Percentiles rank a stretch among this genome's conserved stretches.
Evolutionary conservation across 2,888 invertebrate species (phyloP).

Genomic region (Alcis repandata): DNA sequence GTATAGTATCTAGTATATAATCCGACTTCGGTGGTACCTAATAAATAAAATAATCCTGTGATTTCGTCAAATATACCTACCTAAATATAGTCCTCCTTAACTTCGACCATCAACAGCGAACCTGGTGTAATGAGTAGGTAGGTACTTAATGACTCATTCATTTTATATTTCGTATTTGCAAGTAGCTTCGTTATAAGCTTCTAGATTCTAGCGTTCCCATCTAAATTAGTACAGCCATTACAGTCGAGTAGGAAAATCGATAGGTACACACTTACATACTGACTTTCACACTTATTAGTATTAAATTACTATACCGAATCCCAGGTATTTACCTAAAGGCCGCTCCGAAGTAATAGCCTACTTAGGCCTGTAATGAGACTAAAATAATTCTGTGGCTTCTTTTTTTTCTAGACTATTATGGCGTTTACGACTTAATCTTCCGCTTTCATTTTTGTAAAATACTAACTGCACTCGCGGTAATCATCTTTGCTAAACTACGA

Average conservation of each 20-base stretch:
- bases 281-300: slow-evolving; percentile 7
- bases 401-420: slow-evolving; percentile 13
- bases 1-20: too few species aligned
- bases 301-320: slow-evolving; percentile 51
- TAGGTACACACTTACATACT: background rate
- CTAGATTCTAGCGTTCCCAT: too few species aligned
- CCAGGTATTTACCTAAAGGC: slow-evolving; percentile 35
- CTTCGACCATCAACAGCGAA: too few species aligned
- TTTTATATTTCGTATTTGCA: too few species aligned
- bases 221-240: too few species aligned
- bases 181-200: too few species aligned
- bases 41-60: too few species aligned
- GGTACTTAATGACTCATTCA: too few species aligned
- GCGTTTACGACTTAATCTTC: slow-evolving; percentile 19
- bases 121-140: too few species aligned
- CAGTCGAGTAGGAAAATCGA: background rate
- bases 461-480: slow-evolving; percentile 11
- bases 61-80: too few species aligned
- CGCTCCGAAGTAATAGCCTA: slow-evolving; percentile 31
- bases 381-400: slow-evolving; percentile 18
- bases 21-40: too few species aligned
- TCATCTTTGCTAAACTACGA: slow-evolving; percentile 1
- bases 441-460: slow-evolving; percentile 26
- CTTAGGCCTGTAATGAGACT: slow-evolving; percentile 34
- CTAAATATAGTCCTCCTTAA: too few species aligned